A percentile compares a stretch with the other conserved stretches of the same genome.
Evolutionary conservation across 2,797 vertebrate genomes (phyloP).

Genomic region (Ataeniobius toweri): DNA sequence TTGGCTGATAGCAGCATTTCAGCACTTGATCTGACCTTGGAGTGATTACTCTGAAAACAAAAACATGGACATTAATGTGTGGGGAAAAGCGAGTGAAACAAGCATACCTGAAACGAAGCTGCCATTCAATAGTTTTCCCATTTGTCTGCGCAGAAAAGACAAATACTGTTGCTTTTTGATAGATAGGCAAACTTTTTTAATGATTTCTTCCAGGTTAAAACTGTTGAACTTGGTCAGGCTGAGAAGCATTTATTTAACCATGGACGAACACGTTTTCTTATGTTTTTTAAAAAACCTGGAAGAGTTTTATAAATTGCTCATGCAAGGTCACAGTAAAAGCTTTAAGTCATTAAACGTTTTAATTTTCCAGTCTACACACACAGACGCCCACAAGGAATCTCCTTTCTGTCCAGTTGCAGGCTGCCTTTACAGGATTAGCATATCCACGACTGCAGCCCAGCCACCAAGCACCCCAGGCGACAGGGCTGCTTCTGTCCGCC

Average conservation of each 20-base stretch:
- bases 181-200: constrained; percentile 32
- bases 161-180: not conserved
- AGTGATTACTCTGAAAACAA: constrained; percentile 76
- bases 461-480: constrained; percentile 56
- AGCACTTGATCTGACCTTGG: constrained; percentile 73
- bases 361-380: constrained; percentile 4
- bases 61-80: constrained; percentile 66
- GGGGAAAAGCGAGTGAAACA: constrained; percentile 39
- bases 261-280: constrained; percentile 26
- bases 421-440: constrained; percentile 48
- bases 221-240: constrained; percentile 9
- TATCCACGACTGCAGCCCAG: constrained; percentile 49
- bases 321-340: not conserved
- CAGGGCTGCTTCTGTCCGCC: constrained; percentile 70
- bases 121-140: constrained; percentile 40
- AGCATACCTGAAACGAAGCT: constrained; percentile 40
- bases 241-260: constrained; percentile 22
- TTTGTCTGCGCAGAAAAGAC: constrained; percentile 21
- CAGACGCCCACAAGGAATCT: constrained; percentile 17
- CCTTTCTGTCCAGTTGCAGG: constrained; percentile 31
- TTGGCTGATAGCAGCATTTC: constrained; percentile 69
- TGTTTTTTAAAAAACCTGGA: constrained; percentile 9
- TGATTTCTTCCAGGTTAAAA: constrained; percentile 15
- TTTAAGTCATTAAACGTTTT: not conserved
- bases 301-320: not conserved